Conservation (phyloP, 2,797 vertebrate species). For the Parauchenoglanis ngamensis region DNA sequence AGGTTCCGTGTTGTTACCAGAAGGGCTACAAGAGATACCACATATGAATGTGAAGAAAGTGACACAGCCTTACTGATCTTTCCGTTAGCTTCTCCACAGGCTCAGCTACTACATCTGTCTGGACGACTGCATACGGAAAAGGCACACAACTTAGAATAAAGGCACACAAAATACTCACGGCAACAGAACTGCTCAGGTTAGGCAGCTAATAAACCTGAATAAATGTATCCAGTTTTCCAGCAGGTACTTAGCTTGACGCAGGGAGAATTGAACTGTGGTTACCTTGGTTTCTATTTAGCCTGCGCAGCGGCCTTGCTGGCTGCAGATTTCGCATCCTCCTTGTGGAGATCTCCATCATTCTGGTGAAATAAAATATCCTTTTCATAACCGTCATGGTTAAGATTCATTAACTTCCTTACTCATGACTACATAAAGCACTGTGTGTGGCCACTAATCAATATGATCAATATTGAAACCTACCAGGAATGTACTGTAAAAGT, state of each 20-base stretch:
- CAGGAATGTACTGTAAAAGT: not conserved
- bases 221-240: not conserved
- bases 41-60: not conserved
- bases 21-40: not conserved
- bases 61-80: constrained; percentile 51
- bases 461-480: not conserved
- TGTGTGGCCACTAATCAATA: not conserved
- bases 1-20: not conserved
- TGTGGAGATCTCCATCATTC: constrained; percentile 72
- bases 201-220: not conserved
- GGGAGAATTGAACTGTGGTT: not conserved
- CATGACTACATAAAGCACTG: not conserved
- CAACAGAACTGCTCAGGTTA: not conserved
- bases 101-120: constrained; percentile 42
- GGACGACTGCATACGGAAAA: constrained; percentile 58
- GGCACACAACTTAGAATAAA: not conserved
- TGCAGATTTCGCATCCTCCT: constrained; percentile 72
- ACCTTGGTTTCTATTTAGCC: constrained; percentile 63
- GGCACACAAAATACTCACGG: not conserved
- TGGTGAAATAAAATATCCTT: constrained; percentile 23
- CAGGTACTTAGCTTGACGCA: not conserved
- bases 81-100: constrained; percentile 42
- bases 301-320: constrained; percentile 78
- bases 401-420: too few relatives aligned
- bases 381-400: not conserved